Percentiles rank a stretch among this genome's conserved stretches.
These are phyloP conservation scores for Melanotus villosus DNA, from an alignment of 2,888 invertebrate genomes.

Conservation along the genomic window DNA sequence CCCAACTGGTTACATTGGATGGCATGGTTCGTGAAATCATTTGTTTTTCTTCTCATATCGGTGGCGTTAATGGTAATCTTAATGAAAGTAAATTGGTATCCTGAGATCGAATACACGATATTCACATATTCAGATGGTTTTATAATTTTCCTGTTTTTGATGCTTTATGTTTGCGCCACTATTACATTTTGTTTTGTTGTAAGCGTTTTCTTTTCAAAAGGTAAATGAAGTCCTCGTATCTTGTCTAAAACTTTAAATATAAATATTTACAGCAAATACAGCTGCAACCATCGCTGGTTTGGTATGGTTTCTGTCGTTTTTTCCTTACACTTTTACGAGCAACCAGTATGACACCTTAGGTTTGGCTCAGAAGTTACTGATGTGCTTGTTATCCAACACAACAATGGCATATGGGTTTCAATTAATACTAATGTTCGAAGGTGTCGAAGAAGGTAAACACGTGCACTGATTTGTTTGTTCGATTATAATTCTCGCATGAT, in stretches of 20 bases:
- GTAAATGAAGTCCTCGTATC: constrained; percentile 65
- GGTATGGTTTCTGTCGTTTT: constrained; percentile 34
- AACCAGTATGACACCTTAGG: constrained; percentile 75
- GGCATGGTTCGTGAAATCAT: constrained; percentile 86
- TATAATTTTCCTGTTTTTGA: constrained; percentile 76
- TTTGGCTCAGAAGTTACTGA: constrained; percentile 73
- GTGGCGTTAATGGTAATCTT: constrained; percentile 71
- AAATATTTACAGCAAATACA: constrained; percentile 28
- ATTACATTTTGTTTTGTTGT: constrained; percentile 83
- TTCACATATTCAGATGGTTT: constrained; percentile 76
- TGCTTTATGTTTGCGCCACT: constrained; percentile 76
- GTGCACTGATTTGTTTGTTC: too few species aligned
- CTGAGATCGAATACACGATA: constrained; percentile 68
- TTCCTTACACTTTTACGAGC: constrained; percentile 71
- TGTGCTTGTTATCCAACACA: constrained; percentile 81
- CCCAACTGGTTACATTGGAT: constrained; percentile 87
- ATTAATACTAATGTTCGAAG: constrained; percentile 80
- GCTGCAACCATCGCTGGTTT: constrained; percentile 36
- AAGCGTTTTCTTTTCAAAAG: constrained; percentile 81
- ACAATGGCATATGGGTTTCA: constrained; percentile 87
- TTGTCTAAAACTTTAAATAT: not conserved
- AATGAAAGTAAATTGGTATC: constrained; percentile 63
- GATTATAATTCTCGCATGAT: too few species aligned
- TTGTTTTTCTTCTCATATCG: constrained; percentile 76
- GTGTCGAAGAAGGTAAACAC: constrained; percentile 74